Conservation (phyloP, 2,113 vertebrate species). For the Octodon degus region DNA sequence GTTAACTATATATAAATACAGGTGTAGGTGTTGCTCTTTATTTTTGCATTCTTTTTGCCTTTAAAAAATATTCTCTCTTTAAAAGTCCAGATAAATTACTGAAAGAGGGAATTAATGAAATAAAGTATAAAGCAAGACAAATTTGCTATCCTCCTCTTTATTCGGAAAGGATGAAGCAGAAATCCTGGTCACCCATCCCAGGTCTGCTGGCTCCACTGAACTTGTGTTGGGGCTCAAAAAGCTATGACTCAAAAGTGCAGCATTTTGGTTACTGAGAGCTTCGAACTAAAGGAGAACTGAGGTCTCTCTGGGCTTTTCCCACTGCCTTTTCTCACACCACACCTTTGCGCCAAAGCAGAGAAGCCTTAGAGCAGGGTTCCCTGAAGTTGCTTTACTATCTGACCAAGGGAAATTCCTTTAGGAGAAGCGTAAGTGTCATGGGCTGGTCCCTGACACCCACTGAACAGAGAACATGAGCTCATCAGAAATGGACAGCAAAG, state of each 20-base stretch:
- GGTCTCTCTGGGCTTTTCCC: neutral
- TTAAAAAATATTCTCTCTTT: neutral
- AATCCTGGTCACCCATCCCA: neutral
- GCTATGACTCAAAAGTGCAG: neutral
- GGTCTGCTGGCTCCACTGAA: neutral
- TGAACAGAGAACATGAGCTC: neutral
- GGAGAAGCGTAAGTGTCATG: neutral
- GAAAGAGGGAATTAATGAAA: neutral
- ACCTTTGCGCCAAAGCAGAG: neutral
- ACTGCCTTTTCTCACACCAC: neutral
- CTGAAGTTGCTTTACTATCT: neutral
- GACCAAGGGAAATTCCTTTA: neutral
- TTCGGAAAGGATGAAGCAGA: neutral
- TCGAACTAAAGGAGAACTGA: neutral
- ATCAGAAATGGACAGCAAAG: neutral
- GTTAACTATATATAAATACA: too few relatives aligned
- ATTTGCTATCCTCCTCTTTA: constrained; percentile 78
- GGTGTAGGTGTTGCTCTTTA: neutral
- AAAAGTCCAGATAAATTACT: neutral
- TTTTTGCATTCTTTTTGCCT: neutral
- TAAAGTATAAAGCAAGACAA: neutral
- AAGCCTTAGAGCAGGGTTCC: neutral
- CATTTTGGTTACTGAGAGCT: neutral
- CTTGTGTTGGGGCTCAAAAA: neutral
- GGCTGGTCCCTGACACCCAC: neutral